Percentiles rank a stretch among this genome's conserved stretches.
These are phyloP conservation scores for Lucifuga dentata DNA, from an alignment of 2,113 vertebrate genomes.

Conservation along the genomic window DNA sequence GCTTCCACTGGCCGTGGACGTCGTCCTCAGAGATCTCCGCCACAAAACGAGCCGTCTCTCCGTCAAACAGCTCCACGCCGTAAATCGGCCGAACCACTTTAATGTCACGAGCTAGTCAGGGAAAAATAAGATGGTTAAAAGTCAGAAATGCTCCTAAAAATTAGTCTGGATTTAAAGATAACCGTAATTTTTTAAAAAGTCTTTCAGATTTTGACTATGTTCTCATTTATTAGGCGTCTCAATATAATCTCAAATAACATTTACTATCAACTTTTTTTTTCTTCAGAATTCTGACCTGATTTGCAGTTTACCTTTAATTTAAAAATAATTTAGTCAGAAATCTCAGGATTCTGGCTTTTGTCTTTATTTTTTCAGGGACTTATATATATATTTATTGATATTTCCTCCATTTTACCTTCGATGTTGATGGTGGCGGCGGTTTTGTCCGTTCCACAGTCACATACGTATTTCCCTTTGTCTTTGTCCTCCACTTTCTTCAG, in stretches of 20 bases:
- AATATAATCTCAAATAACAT: too few species aligned
- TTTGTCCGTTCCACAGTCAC: slow-evolving; percentile 94
- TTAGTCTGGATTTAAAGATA: too few species aligned
- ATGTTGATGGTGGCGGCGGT: slow-evolving; percentile 86
- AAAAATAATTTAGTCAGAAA: too few species aligned
- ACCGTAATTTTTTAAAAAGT: too few species aligned
- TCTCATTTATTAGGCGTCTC: too few species aligned
- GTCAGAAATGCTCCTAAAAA: background rate
- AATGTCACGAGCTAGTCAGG: slow-evolving; percentile 88
- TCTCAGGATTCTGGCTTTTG: too few species aligned
- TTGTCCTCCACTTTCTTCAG: slow-evolving; percentile 90
- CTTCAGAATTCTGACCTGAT: too few species aligned
- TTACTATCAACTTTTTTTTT: too few species aligned
- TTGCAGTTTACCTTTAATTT: too few species aligned
- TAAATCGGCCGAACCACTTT: slow-evolving; percentile 93
- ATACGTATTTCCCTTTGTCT: slow-evolving; percentile 90
- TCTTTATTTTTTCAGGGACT: too few species aligned
- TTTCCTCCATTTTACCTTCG: slow-evolving; percentile 84
- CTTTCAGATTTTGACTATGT: too few species aligned
- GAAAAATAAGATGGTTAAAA: slow-evolving; percentile 1
- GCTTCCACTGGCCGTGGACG: slow-evolving; percentile 92
- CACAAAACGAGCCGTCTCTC: slow-evolving; percentile 97
- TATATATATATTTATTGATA: too few species aligned
- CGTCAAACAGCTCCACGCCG: slow-evolving; percentile 95
- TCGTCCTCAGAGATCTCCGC: slow-evolving; percentile 96